These are phyloP conservation scores for Pammene aurita DNA, from an alignment of 2,888 invertebrate genomes.

Conservation along the genomic window DNA sequence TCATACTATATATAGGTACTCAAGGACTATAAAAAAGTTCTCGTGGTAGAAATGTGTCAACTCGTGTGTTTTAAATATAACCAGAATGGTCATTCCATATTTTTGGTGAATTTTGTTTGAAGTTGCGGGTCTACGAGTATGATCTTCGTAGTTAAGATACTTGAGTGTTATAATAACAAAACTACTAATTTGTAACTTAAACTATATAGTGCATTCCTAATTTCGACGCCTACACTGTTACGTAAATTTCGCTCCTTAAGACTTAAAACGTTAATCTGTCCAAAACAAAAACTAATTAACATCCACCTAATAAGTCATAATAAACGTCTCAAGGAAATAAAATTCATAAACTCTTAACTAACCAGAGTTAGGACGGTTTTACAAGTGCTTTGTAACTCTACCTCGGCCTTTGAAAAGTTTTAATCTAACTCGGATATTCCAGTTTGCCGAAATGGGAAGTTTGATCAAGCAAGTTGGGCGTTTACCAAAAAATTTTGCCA, in stretches of 20 bases:
- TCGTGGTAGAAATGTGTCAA: no score
- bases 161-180: no score
- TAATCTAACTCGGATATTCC: constrained; percentile 31
- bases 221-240: no score
- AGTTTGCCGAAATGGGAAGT: constrained; percentile 27
- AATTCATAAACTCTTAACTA: constrained; percentile 34
- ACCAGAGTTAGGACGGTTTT: constrained; percentile 23
- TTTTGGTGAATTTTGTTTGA: no score
- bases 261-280: background rate
- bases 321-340: constrained; percentile 34
- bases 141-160: no score
- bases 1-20: no score
- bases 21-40: no score
- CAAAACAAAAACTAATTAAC: constrained; percentile 7
- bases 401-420: constrained; percentile 33
- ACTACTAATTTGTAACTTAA: no score
- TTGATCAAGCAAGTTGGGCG: constrained; percentile 24
- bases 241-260: background rate
- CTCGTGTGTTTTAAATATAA: no score
- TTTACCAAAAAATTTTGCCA: constrained; percentile 23
- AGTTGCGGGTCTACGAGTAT: no score
- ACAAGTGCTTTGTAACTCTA: constrained; percentile 27
- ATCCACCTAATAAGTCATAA: constrained; percentile 11
- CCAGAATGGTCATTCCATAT: no score
- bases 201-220: no score